phyloP scores from a whole-genome alignment of 2,113 vertebrate genomes.

The human region DNA sequence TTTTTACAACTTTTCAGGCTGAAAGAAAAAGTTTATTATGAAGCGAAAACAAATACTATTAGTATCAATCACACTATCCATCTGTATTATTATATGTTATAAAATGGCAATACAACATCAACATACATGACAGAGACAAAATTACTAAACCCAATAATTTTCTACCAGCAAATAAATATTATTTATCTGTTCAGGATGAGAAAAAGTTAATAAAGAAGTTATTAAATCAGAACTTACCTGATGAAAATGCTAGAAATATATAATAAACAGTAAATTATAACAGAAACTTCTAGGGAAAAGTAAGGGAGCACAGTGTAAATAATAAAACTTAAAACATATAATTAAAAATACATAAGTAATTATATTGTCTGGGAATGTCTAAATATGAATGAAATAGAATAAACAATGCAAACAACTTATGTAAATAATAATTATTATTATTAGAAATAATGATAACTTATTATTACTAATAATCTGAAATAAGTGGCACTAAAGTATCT shows the following conservation, averaged over 20 bases:
- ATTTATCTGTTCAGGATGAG: not conserved
- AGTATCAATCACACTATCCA: not conserved
- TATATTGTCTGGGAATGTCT: not conserved
- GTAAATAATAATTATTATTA: not conserved
- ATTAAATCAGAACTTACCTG: not conserved
- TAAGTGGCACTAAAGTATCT: not conserved
- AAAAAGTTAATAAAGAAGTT: not conserved
- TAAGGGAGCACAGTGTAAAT: not conserved
- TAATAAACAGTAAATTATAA: not conserved
- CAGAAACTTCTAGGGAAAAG: not conserved
- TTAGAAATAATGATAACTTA: too few species aligned
- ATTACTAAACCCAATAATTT: not conserved
- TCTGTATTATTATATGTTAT: not conserved
- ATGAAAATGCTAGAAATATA: not conserved
- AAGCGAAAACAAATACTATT: not conserved
- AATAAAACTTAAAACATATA: not conserved
- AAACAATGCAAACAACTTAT: not conserved
- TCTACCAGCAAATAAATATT: not conserved
- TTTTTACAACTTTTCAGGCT: not conserved
- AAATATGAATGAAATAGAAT: not conserved
- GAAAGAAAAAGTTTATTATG: not conserved
- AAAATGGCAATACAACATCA: not conserved
- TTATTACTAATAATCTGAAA: not conserved
- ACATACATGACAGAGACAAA: not conserved
- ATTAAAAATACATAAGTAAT: not conserved